phyloP scores from a whole-genome alignment of 2,113 vertebrate genomes.

The Pachyramphus minor region DNA sequence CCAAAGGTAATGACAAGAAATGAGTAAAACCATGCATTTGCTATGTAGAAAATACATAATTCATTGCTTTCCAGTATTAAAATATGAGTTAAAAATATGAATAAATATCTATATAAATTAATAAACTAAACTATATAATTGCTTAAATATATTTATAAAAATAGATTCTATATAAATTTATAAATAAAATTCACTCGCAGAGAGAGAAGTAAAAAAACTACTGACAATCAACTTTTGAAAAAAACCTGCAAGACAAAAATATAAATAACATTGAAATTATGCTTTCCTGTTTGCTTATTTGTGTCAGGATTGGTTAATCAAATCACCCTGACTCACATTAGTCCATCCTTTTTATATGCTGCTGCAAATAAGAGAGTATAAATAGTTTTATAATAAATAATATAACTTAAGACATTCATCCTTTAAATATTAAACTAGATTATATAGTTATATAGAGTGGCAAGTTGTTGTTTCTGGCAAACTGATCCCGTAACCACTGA shows the following conservation, averaged over 20 bases:
- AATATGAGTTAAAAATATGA: not conserved
- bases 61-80: not conserved
- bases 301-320: not conserved
- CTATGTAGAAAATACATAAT: not conserved
- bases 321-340: not conserved
- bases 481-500: not conserved
- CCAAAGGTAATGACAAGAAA: not conserved
- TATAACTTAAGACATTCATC: not conserved
- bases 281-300: not conserved
- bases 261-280: not conserved
- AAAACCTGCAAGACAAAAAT: not conserved
- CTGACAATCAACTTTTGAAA: not conserved
- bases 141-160: constrained; percentile 22
- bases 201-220: not conserved
- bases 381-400: constrained; percentile 37
- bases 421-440: constrained; percentile 9
- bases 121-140: not conserved
- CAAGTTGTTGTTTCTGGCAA: not conserved
- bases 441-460: not conserved
- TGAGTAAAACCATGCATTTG: not conserved
- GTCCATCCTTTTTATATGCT: not conserved
- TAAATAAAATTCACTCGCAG: not conserved
- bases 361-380: not conserved
- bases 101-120: not conserved
- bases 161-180: not conserved